These are phyloP conservation scores for Heliconius hortense DNA, from an alignment of 2,888 invertebrate genomes.

Conservation along the genomic window DNA sequence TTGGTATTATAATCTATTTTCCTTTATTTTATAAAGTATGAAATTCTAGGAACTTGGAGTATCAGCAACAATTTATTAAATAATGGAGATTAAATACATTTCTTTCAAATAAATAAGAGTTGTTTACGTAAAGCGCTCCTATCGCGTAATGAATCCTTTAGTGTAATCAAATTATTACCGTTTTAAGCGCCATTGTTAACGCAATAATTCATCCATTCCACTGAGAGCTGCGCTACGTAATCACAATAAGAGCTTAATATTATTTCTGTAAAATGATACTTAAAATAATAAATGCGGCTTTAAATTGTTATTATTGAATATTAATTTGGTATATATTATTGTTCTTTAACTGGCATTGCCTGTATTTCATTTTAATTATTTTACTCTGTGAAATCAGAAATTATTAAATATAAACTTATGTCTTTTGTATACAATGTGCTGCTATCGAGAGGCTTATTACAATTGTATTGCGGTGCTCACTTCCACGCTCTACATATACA, in stretches of 20 bases:
- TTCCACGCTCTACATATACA: too few relatives aligned
- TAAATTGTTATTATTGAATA: not conserved
- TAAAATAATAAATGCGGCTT: not conserved
- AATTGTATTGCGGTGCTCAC: too few relatives aligned
- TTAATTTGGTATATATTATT: not conserved
- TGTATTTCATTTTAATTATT: too few relatives aligned
- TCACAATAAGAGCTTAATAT: conserved; percentile 12
- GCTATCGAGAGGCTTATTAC: too few relatives aligned
- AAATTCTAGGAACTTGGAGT: not conserved
- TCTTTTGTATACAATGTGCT: too few relatives aligned
- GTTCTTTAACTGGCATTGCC: not conserved
- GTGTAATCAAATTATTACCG: conserved; percentile 24
- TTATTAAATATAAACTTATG: too few relatives aligned
- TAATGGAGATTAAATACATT: too few relatives aligned
- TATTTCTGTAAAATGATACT: conserved; percentile 2
- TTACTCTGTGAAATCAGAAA: too few relatives aligned
- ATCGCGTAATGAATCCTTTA: conserved; percentile 14
- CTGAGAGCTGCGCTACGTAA: conserved; percentile 10
- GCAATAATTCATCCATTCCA: conserved; percentile 11
- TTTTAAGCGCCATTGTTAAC: conserved; percentile 22
- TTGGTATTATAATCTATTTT: not conserved
- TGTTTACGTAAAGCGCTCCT: not conserved
- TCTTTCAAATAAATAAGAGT: too few relatives aligned
- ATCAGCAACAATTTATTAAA: too few relatives aligned
- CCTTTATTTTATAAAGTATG: not conserved